Conservation (phyloP, 2,888 invertebrate species). For the Kryphioiulus occultus region DNA sequence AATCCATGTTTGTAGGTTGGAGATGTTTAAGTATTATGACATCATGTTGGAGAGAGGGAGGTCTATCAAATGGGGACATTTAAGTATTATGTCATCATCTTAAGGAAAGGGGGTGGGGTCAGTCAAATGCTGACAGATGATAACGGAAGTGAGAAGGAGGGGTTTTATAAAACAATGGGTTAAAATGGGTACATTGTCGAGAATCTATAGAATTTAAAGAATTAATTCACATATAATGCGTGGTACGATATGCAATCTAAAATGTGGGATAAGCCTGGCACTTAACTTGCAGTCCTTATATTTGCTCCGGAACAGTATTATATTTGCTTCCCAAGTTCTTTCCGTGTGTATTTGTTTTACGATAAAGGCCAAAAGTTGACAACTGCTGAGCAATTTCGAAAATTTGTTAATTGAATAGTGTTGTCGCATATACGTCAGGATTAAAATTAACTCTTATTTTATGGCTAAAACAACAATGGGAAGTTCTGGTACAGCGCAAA, state of each 20-base stretch:
- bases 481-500: neutral
- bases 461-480: slow-evolving; percentile 2
- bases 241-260: neutral
- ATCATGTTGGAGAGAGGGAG: no score
- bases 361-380: neutral
- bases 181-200: no score
- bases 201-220: no score
- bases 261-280: neutral
- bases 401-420: neutral
- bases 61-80: no score
- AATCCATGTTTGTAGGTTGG: no score
- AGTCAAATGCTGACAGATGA: no score
- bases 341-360: neutral
- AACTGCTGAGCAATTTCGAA: neutral
- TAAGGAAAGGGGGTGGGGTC: no score
- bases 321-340: neutral
- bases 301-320: neutral
- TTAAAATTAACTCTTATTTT: neutral
- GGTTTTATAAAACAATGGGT: no score
- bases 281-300: neutral
- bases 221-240: neutral
- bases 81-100: no score
- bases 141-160: no score
- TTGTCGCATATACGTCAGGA: neutral
- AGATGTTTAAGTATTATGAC: no score